Base-by-base conservation (phyloP, 2,888 invertebrate species). In the Hemaris fuciformis region DNA sequence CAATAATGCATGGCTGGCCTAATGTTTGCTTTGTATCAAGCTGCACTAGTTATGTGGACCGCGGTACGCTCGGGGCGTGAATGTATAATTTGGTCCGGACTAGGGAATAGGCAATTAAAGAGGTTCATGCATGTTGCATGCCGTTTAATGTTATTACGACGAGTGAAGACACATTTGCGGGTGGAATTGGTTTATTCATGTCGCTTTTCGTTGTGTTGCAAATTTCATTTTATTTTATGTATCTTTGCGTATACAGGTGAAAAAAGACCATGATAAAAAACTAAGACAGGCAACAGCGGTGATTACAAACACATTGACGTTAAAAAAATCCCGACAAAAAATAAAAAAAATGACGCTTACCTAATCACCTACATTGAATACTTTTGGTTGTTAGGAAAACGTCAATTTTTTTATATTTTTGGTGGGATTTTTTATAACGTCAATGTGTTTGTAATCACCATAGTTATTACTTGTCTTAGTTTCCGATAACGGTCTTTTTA, bases 1-100 rank as follows among this genome's bases (percentile, higher is more conserved):
- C 92, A 91, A 91, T 91, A 92, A 90, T 91, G 92, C 92, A 91
- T 92, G 92, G 91, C 79, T 88, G 89, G 67, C 72, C 91, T 91
- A 91, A 91, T 91, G 87, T 92, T 91, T 90, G 90, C 90, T 90
- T 91, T 91, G 91, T 91, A 87, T 85, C 88, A 81, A 81, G 83
- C 84, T 82, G 82, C 83, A 87, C 87, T 88, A 89, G 90, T 84
- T 85, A 84, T 81, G 87, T 81, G 84, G 86, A 82, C 89, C 88
- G 82, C 83, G 84, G 81, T 71, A 70, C 79, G 89, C 91, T 87
- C 76, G 81, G 82, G 88, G 91, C 90, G 87, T 84, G 90, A 89
- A 86, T 91, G 85, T 90, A 87, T 91, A 91, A 91, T 90, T 88
- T 87, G 84, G 73, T 72, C 67, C 66, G 75, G 77, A 75, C 82